Conservation (phyloP, 2,888 invertebrate species). For the Lysandra bellargus region DNA sequence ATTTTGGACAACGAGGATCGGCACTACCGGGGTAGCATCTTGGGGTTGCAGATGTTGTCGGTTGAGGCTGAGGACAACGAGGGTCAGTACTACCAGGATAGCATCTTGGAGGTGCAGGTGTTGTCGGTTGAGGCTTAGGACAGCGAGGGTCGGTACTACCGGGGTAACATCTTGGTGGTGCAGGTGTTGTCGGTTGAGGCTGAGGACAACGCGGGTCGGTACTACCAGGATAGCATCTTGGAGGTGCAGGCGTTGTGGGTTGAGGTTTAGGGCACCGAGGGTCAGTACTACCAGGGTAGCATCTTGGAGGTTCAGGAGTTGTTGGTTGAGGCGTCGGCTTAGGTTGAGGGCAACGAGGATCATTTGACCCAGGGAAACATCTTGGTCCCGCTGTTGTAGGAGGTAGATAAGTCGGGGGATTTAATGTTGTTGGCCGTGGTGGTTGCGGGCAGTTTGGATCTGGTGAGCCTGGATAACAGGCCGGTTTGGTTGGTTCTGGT, state of each 20-base stretch:
- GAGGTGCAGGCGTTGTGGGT: neutral
- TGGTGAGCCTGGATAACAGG: too few species aligned
- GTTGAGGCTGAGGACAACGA: too few species aligned
- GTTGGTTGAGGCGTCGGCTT: conserved; percentile 33
- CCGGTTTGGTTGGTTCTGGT: too few species aligned
- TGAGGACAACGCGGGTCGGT: neutral
- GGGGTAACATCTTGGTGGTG: neutral
- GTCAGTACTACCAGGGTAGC: neutral
- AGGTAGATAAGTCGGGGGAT: neutral
- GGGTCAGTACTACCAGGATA: too few species aligned
- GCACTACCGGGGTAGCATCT: too few species aligned
- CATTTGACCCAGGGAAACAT: too few species aligned
- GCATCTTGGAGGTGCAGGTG: too few species aligned
- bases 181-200: neutral
- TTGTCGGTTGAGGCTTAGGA: conserved; percentile 36
- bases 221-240: neutral
- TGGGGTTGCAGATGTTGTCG: too few species aligned
- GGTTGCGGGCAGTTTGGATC: too few species aligned
- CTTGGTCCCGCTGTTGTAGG: too few species aligned
- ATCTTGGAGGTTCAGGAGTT: neutral
- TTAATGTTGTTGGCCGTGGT: neutral
- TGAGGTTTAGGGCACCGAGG: neutral
- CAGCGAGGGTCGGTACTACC: neutral
- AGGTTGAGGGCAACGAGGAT: conserved; percentile 35
- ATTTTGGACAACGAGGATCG: too few species aligned